phyloP scores from a whole-genome alignment of 2,888 invertebrate genomes.

The Pristionchus maxplancki region DNA sequence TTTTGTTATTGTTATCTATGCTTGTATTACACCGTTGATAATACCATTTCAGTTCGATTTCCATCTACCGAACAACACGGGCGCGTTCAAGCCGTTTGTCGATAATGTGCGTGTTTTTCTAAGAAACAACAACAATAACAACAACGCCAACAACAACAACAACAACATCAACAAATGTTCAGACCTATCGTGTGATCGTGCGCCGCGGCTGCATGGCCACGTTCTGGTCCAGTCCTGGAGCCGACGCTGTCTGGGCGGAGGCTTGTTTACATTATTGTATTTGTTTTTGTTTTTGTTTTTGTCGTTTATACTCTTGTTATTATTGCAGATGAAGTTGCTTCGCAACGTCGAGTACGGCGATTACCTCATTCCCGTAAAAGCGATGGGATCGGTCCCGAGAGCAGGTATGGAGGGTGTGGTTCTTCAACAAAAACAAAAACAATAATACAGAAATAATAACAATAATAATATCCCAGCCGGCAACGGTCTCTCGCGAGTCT shows the following conservation, averaged over 20 bases:
- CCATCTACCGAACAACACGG: neutral
- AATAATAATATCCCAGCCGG: too few relatives aligned
- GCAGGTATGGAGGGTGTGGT: neutral
- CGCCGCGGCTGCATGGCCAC: conserved; percentile 5
- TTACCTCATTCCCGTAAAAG: neutral
- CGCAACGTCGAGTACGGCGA: neutral
- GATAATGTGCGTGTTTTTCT: neutral
- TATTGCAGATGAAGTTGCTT: neutral
- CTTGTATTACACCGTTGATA: too few relatives aligned
- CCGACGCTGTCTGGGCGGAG: neutral
- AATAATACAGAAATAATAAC: too few relatives aligned
- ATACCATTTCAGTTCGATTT: neutral
- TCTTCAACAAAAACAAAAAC: too few relatives aligned
- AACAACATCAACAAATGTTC: too few relatives aligned
- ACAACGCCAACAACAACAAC: too few relatives aligned
- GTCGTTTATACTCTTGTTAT: neutral
- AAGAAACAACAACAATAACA: too few relatives aligned
- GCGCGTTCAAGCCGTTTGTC: neutral
- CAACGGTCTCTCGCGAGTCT: neutral
- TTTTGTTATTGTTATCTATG: too few relatives aligned
- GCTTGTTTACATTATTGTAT: too few relatives aligned
- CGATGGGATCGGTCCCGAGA: neutral
- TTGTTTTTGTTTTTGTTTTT: too few relatives aligned
- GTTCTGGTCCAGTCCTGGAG: neutral
- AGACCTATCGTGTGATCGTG: neutral